phyloP scores from a whole-genome alignment of 1,140 invertebrate genomes.

The Procambarus virginalis region DNA sequence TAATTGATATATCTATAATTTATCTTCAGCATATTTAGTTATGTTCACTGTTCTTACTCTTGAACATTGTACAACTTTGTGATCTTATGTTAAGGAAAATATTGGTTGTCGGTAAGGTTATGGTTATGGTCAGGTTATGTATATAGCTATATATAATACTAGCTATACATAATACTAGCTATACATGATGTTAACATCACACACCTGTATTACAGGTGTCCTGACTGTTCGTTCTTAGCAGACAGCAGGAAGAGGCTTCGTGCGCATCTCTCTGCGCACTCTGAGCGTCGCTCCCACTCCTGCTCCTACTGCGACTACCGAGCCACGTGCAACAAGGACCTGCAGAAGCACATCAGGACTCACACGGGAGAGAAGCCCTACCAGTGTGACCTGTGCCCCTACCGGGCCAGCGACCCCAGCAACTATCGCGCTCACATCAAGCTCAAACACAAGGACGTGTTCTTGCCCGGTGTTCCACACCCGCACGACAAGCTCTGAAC shows the following conservation, averaged over 20 bases:
- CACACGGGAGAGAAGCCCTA: conserved; percentile 61
- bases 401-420: conserved; percentile 54
- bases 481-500: neutral
- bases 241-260: conserved; percentile 41
- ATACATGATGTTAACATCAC: no score
- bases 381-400: conserved; percentile 57
- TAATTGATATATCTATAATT: no score
- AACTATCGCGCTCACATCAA: conserved; percentile 58
- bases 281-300: conserved; percentile 37
- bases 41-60: no score
- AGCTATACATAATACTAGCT: no score
- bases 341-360: conserved; percentile 58
- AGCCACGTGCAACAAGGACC: conserved; percentile 56
- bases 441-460: conserved; percentile 28
- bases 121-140: no score
- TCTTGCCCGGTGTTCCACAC: neutral
- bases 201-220: conserved; percentile 25
- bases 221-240: conserved; percentile 46
- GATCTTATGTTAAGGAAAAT: no score
- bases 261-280: conserved; percentile 37
- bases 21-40: no score
- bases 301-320: conserved; percentile 60
- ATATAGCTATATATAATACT: no score
- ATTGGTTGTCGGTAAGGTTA: no score
- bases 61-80: no score